Conservation (phyloP, 1,140 invertebrate genomes). For the Antheraea mylitta region DNA sequence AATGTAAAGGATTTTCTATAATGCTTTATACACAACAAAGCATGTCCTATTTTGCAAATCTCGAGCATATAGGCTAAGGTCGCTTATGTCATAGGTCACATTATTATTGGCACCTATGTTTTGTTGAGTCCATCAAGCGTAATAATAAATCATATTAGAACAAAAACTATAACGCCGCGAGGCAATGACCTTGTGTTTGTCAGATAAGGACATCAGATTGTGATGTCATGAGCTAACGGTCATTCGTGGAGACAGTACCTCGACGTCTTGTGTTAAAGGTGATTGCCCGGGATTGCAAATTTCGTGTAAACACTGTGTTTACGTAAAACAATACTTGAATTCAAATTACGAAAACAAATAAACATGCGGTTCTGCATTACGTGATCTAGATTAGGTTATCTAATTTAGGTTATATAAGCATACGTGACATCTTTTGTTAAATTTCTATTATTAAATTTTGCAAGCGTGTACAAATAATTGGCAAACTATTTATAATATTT, state of each 20-base stretch:
- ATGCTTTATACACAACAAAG: not conserved
- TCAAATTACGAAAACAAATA: conserved; percentile 9
- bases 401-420: not conserved
- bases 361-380: not conserved
- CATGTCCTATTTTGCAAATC: not conserved
- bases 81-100: conserved; percentile 51
- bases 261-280: conserved; percentile 10
- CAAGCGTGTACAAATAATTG: not conserved
- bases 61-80: conserved; percentile 24
- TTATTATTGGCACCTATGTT: conserved; percentile 39
- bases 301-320: not conserved
- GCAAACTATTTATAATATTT: not conserved
- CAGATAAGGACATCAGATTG: conserved; percentile 22
- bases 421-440: not conserved
- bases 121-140: conserved; percentile 32
- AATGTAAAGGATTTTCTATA: too few relatives aligned
- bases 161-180: conserved; percentile 26
- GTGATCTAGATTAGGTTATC: conserved; percentile 8
- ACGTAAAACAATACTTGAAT: not conserved
- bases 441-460: not conserved
- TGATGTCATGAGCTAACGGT: conserved; percentile 43
- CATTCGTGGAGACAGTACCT: not conserved
- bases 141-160: conserved; percentile 41
- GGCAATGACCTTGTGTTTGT: conserved; percentile 31
- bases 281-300: conserved; percentile 10